Conservation (phyloP, 2,797 vertebrate species). For the Cryptoprocta ferox region DNA sequence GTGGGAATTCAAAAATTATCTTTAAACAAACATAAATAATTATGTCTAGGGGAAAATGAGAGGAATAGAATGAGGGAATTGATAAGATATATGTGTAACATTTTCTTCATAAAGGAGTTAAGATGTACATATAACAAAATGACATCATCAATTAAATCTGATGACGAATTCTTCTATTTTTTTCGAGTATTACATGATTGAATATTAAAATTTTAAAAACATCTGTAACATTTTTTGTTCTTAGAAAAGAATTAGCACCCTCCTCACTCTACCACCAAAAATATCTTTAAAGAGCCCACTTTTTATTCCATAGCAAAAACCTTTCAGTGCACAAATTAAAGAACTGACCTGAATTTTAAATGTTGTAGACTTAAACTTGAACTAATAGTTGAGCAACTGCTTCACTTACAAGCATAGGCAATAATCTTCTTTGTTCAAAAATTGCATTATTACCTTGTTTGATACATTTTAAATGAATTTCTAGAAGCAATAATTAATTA, state of each 20-base stretch:
- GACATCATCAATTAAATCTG: neutral
- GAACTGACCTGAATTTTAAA: slow-evolving; percentile 39
- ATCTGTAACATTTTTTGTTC: neutral
- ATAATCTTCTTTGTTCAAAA: slow-evolving; percentile 37
- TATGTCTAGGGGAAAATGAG: neutral
- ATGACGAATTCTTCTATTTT: neutral
- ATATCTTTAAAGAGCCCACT: neutral
- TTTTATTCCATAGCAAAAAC: neutral
- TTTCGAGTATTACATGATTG: neutral
- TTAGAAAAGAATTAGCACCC: neutral
- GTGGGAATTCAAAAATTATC: neutral
- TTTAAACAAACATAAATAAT: neutral
- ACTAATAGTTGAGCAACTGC: neutral
- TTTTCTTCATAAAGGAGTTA: neutral
- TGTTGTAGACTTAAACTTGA: slow-evolving; percentile 43
- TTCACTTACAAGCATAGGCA: neutral
- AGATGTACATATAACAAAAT: neutral
- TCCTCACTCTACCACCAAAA: neutral
- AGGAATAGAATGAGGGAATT: neutral
- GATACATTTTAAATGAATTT: slow-evolving; percentile 60
- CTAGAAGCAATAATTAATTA: slow-evolving; percentile 53
- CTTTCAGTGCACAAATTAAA: slow-evolving; percentile 24
- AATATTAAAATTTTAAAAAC: neutral
- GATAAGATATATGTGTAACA: neutral
- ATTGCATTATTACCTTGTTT: slow-evolving; percentile 22